Evolutionary conservation across 1,140 invertebrate genomes (phyloP).

Genomic region (Leptinotarsa texana): DNA sequence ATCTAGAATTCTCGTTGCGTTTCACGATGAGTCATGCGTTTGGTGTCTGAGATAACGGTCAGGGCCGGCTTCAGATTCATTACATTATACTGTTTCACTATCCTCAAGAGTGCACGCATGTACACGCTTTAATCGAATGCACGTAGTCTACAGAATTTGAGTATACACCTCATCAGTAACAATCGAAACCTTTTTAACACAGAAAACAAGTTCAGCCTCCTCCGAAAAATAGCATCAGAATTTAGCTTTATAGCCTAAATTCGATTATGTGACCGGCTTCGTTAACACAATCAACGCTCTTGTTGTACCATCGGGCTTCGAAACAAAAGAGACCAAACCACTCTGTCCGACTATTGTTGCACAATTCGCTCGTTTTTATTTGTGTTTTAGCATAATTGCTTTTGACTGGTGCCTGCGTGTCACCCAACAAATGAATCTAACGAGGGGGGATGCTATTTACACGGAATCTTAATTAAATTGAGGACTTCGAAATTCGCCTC

Average conservation of each 20-base stretch:
- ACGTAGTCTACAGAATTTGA: too few species aligned
- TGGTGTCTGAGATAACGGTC: too few species aligned
- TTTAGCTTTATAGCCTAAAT: conserved; percentile 10
- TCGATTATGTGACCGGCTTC: conserved; percentile 13
- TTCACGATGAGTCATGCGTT: too few species aligned
- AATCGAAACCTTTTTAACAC: too few species aligned
- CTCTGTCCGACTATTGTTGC: conserved; percentile 27
- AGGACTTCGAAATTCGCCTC: neutral
- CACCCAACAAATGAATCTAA: conserved; percentile 28
- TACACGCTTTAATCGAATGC: too few species aligned
- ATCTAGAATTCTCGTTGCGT: too few species aligned
- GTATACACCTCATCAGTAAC: too few species aligned
- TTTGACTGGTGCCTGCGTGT: conserved; percentile 21
- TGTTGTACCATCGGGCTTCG: conserved; percentile 29
- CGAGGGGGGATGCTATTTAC: conserved; percentile 28
- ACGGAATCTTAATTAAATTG: conserved; percentile 29
- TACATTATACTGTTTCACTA: too few species aligned
- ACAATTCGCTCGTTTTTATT: conserved; percentile 29
- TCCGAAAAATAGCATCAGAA: too few species aligned
- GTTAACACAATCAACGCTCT: conserved; percentile 36
- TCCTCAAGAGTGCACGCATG: too few species aligned
- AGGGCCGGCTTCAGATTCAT: too few species aligned
- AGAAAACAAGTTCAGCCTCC: too few species aligned
- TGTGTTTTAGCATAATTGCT: conserved; percentile 24
- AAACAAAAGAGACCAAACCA: conserved; percentile 20